Evolutionary conservation across 1,140 invertebrate genomes (phyloP).

Genomic region (Calycopis cecrops): DNA sequence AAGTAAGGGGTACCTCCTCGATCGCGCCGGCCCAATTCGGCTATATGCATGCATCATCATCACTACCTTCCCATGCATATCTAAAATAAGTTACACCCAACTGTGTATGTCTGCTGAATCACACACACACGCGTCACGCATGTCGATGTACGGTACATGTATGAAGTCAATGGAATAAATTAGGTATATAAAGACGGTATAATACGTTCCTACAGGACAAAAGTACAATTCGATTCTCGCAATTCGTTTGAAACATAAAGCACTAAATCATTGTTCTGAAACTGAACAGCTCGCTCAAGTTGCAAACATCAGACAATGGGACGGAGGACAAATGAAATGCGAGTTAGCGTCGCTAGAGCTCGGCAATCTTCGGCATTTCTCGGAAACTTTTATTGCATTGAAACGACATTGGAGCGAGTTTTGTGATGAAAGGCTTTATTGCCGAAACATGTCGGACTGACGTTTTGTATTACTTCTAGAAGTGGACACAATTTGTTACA

Average conservation of each 20-base stretch:
- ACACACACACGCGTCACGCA: too few relatives aligned
- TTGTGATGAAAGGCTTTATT: constrained; percentile 3
- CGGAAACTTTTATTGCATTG: constrained; percentile 25
- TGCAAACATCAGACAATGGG: constrained; percentile 10
- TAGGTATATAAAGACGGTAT: not conserved
- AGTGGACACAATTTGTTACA: constrained; percentile 2
- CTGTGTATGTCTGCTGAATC: too few relatives aligned
- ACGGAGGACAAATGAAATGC: constrained; percentile 9
- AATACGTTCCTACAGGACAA: not conserved
- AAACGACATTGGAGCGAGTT: not conserved
- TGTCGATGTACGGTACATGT: too few relatives aligned
- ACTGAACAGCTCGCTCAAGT: constrained; percentile 3
- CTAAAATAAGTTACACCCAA: too few relatives aligned
- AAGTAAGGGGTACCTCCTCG: too few relatives aligned
- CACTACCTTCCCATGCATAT: too few relatives aligned
- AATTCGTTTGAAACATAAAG: constrained; percentile 7
- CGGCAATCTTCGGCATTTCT: constrained; percentile 6
- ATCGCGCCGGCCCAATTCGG: too few relatives aligned
- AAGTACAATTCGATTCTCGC: constrained; percentile 3
- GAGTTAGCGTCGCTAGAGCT: constrained; percentile 3
- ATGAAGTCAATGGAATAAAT: too few relatives aligned
- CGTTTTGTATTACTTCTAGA: constrained; percentile 4
- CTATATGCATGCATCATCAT: too few relatives aligned
- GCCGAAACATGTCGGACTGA: constrained; percentile 7
- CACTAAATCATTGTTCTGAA: constrained; percentile 10